A percentile compares a stretch with the other conserved stretches of the same genome.
These are phyloP conservation scores for Anagyrus pseudococci DNA, from an alignment of 2,888 invertebrate genomes.

Conservation along the genomic window DNA sequence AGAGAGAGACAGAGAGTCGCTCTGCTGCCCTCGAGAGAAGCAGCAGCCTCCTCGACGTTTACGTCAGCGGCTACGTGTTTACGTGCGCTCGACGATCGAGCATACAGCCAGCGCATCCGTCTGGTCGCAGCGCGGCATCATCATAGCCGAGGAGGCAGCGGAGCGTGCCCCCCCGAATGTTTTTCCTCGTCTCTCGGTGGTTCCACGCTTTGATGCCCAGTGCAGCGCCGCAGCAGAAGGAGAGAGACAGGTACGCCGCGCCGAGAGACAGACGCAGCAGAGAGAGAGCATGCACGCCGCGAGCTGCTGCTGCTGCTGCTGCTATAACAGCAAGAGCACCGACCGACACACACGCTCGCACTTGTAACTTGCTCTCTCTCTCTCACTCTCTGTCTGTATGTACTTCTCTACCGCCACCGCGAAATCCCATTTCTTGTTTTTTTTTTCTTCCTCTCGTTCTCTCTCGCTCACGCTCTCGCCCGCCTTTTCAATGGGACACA, in stretches of 20 bases:
- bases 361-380: too few relatives aligned
- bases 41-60: conserved; percentile 10
- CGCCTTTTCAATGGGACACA: not conserved
- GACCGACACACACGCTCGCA: too few relatives aligned
- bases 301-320: too few relatives aligned
- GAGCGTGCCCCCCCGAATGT: conserved; percentile 22
- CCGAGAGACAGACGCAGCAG: too few relatives aligned
- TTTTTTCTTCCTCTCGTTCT: not conserved
- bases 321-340: too few relatives aligned
- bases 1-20: too few relatives aligned
- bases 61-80: conserved; percentile 2
- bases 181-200: conserved; percentile 27
- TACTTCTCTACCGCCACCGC: not conserved
- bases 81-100: not conserved
- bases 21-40: not conserved
- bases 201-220: conserved; percentile 17
- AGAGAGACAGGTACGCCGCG: too few relatives aligned
- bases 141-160: too few relatives aligned
- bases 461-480: not conserved
- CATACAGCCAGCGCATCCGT: not conserved
- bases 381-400: too few relatives aligned
- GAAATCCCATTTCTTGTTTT: conserved; percentile 10
- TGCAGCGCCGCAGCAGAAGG: too few relatives aligned
- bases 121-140: too few relatives aligned
- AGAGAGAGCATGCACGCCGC: too few relatives aligned